Conservation (phyloP, 2,113 vertebrate genomes). For the Lates calcarifer region DNA sequence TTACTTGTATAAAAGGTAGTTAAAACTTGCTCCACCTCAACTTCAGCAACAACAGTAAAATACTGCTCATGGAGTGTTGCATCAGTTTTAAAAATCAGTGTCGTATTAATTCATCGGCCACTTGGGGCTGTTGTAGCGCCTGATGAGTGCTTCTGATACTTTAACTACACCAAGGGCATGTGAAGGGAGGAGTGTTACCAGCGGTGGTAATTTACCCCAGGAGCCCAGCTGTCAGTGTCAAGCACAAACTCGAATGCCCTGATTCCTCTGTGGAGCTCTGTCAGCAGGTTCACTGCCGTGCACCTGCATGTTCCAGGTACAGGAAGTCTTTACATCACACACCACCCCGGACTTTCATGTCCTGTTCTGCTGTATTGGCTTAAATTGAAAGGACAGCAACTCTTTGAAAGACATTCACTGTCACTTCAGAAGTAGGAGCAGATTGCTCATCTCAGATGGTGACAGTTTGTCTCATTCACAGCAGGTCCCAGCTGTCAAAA, state of each 20-base stretch:
- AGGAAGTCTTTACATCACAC: conserved; percentile 12
- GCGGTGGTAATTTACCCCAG: neutral
- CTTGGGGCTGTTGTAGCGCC: no score
- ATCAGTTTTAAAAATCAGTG: no score
- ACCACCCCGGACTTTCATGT: neutral
- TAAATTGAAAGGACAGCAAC: neutral
- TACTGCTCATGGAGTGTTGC: no score
- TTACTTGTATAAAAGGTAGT: no score
- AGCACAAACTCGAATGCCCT: conserved; percentile 25
- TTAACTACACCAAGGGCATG: no score
- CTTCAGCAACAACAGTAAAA: no score
- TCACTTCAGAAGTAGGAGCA: neutral
- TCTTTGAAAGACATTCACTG: neutral
- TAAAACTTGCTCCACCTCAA: no score
- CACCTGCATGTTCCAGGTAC: conserved; percentile 9
- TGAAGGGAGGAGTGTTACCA: neutral
- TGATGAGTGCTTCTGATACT: no score
- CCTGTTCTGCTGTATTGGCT: neutral
- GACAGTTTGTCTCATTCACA: neutral
- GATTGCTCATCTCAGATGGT: neutral
- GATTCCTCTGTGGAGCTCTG: conserved; percentile 10
- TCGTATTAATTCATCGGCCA: no score
- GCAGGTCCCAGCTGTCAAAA: neutral
- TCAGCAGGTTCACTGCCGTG: conserved; percentile 31
- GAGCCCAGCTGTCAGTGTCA: conserved; percentile 29